Evolutionary conservation across 1,140 invertebrate genomes (phyloP).

Genomic region (Glossosoma conforme): DNA sequence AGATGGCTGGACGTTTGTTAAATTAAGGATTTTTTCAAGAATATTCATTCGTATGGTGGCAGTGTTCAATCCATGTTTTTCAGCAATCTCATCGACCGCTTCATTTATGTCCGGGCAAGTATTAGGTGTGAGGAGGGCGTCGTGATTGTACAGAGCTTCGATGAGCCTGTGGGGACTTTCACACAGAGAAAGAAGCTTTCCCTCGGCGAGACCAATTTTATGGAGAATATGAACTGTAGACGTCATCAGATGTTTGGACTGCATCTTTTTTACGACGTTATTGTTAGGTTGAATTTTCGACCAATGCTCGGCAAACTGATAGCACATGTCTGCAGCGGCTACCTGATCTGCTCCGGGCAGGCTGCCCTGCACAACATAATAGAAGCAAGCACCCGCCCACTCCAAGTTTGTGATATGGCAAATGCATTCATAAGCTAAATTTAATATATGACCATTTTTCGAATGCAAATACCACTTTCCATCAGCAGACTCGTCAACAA

Average conservation of each 20-base stretch:
- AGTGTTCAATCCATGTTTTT: slow-evolving; percentile 46
- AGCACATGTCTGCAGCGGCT: slow-evolving; percentile 53
- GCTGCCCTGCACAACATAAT: slow-evolving; percentile 47
- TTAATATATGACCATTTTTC: slow-evolving; percentile 24
- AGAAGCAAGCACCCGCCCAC: slow-evolving; percentile 49
- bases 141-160: slow-evolving; percentile 50
- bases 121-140: slow-evolving; percentile 45
- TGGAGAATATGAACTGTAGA: slow-evolving; percentile 53
- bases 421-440: slow-evolving; percentile 43
- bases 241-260: slow-evolving; percentile 49
- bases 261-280: slow-evolving; percentile 47
- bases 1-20: slow-evolving; percentile 34
- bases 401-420: slow-evolving; percentile 48
- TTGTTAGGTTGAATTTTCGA: slow-evolving; percentile 44
- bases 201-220: slow-evolving; percentile 51
- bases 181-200: slow-evolving; percentile 49
- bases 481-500: slow-evolving; percentile 29
- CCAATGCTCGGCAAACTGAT: slow-evolving; percentile 52
- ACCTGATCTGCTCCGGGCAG: slow-evolving; percentile 54
- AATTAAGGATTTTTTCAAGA: slow-evolving; percentile 44
- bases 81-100: slow-evolving; percentile 52
- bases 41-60: slow-evolving; percentile 46
- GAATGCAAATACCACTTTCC: slow-evolving; percentile 25
- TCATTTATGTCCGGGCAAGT: slow-evolving; percentile 50
- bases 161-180: slow-evolving; percentile 53